Conservation (phyloP, 1,140 invertebrate species). For the Zaprionus taronus region DNA sequence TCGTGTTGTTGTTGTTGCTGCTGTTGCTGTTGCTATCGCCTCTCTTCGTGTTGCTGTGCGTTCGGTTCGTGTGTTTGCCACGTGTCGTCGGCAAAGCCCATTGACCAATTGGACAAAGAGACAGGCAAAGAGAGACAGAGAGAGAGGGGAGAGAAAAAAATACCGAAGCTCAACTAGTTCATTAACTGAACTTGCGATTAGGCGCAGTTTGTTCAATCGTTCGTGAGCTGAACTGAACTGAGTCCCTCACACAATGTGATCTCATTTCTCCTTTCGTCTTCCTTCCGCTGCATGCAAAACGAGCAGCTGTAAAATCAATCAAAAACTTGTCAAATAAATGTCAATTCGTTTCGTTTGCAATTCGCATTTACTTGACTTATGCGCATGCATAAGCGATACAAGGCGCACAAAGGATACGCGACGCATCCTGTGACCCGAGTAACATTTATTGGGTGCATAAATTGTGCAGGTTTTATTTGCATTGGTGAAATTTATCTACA, state of each 20-base stretch:
- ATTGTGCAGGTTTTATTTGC: constrained; percentile 57
- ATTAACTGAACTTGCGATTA: constrained; percentile 74
- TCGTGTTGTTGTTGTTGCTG: constrained; percentile 28
- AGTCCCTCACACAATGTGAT: background rate
- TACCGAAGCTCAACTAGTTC: constrained; percentile 43
- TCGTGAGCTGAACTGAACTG: background rate
- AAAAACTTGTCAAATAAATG: constrained; percentile 83
- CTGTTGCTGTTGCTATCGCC: constrained; percentile 45
- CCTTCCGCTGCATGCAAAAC: constrained; percentile 10
- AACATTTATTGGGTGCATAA: constrained; percentile 70
- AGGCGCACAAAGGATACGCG: constrained; percentile 34
- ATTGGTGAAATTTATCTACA: constrained; percentile 9
- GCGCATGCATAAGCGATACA: constrained; percentile 68
- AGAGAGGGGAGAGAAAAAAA: constrained; percentile 25
- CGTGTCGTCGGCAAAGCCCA: constrained; percentile 68
- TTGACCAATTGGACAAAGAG: constrained; percentile 65
- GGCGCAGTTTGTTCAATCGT: constrained; percentile 27
- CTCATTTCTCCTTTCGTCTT: too few species aligned
- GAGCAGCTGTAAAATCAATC: constrained; percentile 82
- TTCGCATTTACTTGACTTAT: constrained; percentile 25
- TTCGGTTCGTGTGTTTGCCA: constrained; percentile 72
- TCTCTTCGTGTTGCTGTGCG: constrained; percentile 16
- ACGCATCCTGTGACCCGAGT: constrained; percentile 40
- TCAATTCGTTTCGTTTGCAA: constrained; percentile 42
- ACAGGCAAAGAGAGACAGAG: constrained; percentile 54